Base-by-base conservation (phyloP, 2,888 invertebrate genomes). In the Ophion ventricosus region DNA sequence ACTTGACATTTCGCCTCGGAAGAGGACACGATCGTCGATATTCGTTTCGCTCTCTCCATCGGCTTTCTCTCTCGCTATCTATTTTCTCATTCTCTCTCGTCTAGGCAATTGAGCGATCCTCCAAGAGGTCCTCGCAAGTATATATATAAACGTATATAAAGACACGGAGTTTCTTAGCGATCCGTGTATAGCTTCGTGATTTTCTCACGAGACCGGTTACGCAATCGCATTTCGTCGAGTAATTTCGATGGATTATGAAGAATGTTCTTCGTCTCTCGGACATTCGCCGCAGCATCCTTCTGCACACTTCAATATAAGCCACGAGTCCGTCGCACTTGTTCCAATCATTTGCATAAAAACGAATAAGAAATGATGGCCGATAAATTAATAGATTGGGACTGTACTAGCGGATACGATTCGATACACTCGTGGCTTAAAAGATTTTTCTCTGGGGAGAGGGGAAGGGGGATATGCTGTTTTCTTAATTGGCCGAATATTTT, bases 1-100 rank as follows among this genome's bases (percentile, higher is more conserved):
- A 90, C 92, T 91, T 92, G 91, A 92, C 91, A 92, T 92, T 92
- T 92, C 86, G 91, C 67, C 61, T 61, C 67, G 75, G 70, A 82
- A 84, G 83, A 75, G 73, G 72, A 79, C 80, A 77, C 59, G 70
- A 78, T 63, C 70, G 69, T 72, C 43, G 76, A 84, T 80, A 63
- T 72, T 82, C 75, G n/a, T 64, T 63, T 57, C 75, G 69, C 78
- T 70, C 54, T 29, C 63, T 78, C 63, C 29, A 54, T 70, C 69
- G 14, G 43, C 29, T 29, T 66, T 82, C 74, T 69, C 64, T 43
- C 75, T 69, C 74, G 54, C 59, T 23, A 26, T 70, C 20, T 43
- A 20, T 14, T 49, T 67, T 69, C 54, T 75, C 70, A 63, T 59
- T 29, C 61, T 78, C 78, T 61, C 63, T 70, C 69, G 25, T 57